phyloP scores from a whole-genome alignment of 2,113 vertebrate genomes.

The human region GRCh38 chr3:44098501-44099000 shows the following conservation, averaged over 20 bases:
- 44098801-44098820: constrained; percentile 75
- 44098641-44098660: background rate
- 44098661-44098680: background rate
- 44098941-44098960: constrained; percentile 59
- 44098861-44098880: constrained; percentile 69
- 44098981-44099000: constrained; percentile 62
- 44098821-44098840: constrained; percentile 73
- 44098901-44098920: constrained; percentile 52
- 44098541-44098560: too few relatives aligned
- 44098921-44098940: constrained; percentile 65
- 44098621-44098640: background rate
- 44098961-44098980: constrained; percentile 61
- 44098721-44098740: background rate
- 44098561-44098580: background rate
- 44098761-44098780: constrained; percentile 63
- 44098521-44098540: background rate
- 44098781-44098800: constrained; percentile 72
- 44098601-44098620: background rate
- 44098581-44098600: background rate
- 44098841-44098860: constrained; percentile 66
- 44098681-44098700: background rate
- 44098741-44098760: background rate
- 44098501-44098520: too few relatives aligned
- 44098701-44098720: background rate
- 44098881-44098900: constrained; percentile 61